Conservation (phyloP, 1,140 invertebrate genomes). For the Meteorus sp. region DNA sequence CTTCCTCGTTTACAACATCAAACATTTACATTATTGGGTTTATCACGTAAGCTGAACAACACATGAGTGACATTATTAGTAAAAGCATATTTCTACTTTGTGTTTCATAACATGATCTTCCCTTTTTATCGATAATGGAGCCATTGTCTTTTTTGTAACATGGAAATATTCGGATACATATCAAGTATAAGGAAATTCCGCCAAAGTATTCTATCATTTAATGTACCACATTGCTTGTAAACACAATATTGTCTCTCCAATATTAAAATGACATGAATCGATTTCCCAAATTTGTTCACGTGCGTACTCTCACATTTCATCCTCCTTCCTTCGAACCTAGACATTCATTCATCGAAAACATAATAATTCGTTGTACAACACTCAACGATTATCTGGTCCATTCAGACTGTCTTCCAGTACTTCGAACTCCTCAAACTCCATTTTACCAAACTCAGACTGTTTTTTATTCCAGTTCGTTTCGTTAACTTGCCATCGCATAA, state of each 20-base stretch:
- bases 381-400: constrained; percentile 41
- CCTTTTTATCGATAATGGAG: no score
- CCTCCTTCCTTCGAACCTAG: background rate
- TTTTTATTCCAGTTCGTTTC: constrained; percentile 46
- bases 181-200: no score
- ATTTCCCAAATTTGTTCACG: no score
- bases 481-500: constrained; percentile 54
- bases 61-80: background rate
- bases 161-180: no score
- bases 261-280: no score
- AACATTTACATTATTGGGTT: background rate
- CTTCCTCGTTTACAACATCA: background rate
- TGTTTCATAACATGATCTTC: background rate
- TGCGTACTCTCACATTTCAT: no score
- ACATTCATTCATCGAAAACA: background rate
- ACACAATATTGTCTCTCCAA: no score
- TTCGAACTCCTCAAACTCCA: constrained; percentile 82
- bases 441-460: constrained; percentile 70
- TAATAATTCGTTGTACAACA: background rate
- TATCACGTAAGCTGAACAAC: background rate
- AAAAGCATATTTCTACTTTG: background rate
- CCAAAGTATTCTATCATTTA: no score
- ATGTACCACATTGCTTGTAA: no score
- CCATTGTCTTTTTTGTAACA: no score
- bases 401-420: constrained; percentile 68